Evolutionary conservation across 2,797 vertebrate species (phyloP), one percentile per base, ranked within the genome.

Genomic region (Premnoplex brunnescens): DNA sequence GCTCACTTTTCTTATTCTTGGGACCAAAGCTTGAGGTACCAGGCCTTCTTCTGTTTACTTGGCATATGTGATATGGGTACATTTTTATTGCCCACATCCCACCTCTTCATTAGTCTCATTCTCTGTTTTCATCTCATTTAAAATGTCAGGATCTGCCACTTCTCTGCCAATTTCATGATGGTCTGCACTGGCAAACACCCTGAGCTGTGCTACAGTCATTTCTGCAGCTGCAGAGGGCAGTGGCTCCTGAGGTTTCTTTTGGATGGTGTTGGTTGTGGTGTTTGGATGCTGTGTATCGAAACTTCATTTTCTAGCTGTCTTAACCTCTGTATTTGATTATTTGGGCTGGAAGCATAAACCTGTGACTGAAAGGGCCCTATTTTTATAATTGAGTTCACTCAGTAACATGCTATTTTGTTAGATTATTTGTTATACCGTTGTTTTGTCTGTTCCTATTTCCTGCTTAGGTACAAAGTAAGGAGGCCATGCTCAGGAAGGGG

Each of bases 131-230:
- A 69, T 82, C 60, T 75, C 34, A 52, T 72, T 85, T 86, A 18
- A 97, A 97, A 95, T 97, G 95, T 97, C 96, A 97, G 91, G 78
- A 93, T 96, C 94, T 95, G 92, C 73, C 68, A 90, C 27, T 79
- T 90, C 62, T 83, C 72, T 96, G 80, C 91, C 80, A 85, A 18
- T 72, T 89, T 62, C 44, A 68, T 49, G 39, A 41, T 85, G 87
- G 78, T 28, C 60, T 80, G 9, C 26, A 7, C 14, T 80, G 79
- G 83, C 63, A 94, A 59, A 56, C 69, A 85, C 66, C 39, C 67
- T 27, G 51, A 64, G 36, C 9, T 85, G 32, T 13, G 49, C 56
- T 64, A 1, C 21, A 88, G 56, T 77, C 11, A 76, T 75, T 94
- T 54, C 76, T 78, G 77, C 69, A 85, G n/a, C 64, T 73, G 71